Percentiles rank a stretch among this genome's conserved stretches.
phyloP scores from a whole-genome alignment of 1,140 invertebrate genomes.

The Anastrepha ludens region DNA sequence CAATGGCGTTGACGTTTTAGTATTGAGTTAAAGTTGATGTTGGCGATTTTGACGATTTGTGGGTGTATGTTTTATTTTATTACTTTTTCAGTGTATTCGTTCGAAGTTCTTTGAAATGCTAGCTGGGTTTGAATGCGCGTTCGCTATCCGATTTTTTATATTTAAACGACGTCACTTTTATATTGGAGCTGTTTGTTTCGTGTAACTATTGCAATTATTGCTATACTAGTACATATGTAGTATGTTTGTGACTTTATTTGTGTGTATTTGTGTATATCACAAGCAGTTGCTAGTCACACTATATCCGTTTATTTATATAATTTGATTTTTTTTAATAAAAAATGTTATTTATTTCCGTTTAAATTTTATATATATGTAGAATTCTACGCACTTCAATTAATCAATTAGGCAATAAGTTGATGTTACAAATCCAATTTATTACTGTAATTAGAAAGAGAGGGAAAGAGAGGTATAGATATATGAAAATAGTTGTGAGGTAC shows the following conservation, averaged over 20 bases:
- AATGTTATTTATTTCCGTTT: too few species aligned
- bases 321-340: too few species aligned
- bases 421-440: neutral
- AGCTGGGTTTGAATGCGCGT: neutral
- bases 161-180: neutral
- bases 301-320: neutral
- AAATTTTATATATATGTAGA: neutral
- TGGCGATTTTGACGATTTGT: neutral
- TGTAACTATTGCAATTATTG: neutral
- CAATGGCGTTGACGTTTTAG: constrained; percentile 12
- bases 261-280: neutral
- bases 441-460: neutral
- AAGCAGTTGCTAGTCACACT: neutral
- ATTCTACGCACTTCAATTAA: neutral
- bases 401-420: neutral
- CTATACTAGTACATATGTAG: too few species aligned
- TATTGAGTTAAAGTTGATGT: neutral
- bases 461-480: neutral
- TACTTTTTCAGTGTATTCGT: neutral
- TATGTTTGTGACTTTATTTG: neutral
- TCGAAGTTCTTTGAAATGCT: neutral
- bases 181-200: neutral
- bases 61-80: neutral
- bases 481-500: too few species aligned
- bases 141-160: constrained; percentile 24